Base-by-base conservation (phyloP, 2,113 vertebrate genomes). In the Sinocyclocheilus maitianheensis region DNA sequence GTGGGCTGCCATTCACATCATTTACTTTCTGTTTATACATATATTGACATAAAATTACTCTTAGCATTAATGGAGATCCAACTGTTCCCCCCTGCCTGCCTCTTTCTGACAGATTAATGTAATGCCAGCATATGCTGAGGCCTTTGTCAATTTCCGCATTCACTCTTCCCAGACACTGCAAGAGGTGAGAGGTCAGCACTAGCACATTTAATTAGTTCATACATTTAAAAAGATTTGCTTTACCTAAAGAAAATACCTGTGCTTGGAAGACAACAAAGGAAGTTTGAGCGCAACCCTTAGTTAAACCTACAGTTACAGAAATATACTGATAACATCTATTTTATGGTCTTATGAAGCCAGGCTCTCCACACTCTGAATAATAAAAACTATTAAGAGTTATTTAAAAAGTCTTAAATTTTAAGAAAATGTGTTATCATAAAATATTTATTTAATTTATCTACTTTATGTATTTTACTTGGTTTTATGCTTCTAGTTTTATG, bases 121-220 rank as follows among this genome's bases (percentile, higher is more conserved):
- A 81, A 91, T 99, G 65, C 30, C 30, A 34, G 30, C 30, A 34
- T 34, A 34, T 34, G 30, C 30, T 34, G 30, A 34, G 30, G 30
- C 30, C 30, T 34, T 34, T 0, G 91, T 96, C 63, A 97, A 99
- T 91, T 92, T 99, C 81, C 94, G 97, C 65, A 97, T 99, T 90
- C 97, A 99, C 90, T 95, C 97, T 1, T 90, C 95, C 0, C 96
- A 99, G 88, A 95, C 94, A 0, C 90, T 97, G 12, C 74, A 93
- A 9, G 96, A 99, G 98, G 98, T 98, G 91, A 0, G 83, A 65
- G 20, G 69, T 43, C 5, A 22, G 48, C 51, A 43, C 69, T 65
- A 43, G 43, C 58, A 55, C 60, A 24, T 34, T 34, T 34, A 37
- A 37, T 60, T 10, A 62, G 20, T 58, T 79, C 22, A 60, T n/a